Evolutionary conservation across 1,140 invertebrate genomes (phyloP).

Genomic region (Mya arenaria): DNA sequence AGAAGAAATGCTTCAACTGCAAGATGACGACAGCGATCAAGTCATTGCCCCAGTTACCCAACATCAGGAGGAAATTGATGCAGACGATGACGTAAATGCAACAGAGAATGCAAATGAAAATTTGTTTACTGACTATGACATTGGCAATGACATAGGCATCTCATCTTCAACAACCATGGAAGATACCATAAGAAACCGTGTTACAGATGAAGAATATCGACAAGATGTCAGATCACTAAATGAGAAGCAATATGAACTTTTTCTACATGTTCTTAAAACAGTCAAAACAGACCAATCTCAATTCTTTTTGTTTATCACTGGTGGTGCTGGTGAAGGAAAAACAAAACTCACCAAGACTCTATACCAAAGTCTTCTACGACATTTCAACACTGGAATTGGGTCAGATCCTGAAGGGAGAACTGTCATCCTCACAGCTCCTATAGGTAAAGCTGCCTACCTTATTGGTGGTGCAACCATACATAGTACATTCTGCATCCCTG

Average conservation of each 20-base stretch:
- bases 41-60: constrained; percentile 10
- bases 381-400: constrained; percentile 45
- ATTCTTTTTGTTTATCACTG: constrained; percentile 45
- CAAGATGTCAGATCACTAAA: constrained; percentile 10
- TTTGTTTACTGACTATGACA: constrained; percentile 7
- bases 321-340: constrained; percentile 59
- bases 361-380: constrained; percentile 49
- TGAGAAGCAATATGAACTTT: constrained; percentile 15
- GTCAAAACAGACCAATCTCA: constrained; percentile 7
- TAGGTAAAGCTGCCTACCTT: constrained; percentile 59
- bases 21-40: background rate
- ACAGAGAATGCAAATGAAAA: constrained; percentile 8
- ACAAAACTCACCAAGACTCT: constrained; percentile 37
- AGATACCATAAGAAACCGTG: constrained; percentile 27
- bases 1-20: constrained; percentile 22
- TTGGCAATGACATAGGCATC: constrained; percentile 11
- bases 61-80: constrained; percentile 4
- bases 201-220: background rate
- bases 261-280: constrained; percentile 4
- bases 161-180: background rate
- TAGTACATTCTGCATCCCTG: constrained; percentile 45
- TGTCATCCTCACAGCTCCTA: constrained; percentile 48
- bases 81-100: background rate
- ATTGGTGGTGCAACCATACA: constrained; percentile 50
- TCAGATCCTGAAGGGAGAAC: constrained; percentile 44